Evolutionary conservation across 1,140 invertebrate species (phyloP).

Genomic region (Drosophila erecta): DNA sequence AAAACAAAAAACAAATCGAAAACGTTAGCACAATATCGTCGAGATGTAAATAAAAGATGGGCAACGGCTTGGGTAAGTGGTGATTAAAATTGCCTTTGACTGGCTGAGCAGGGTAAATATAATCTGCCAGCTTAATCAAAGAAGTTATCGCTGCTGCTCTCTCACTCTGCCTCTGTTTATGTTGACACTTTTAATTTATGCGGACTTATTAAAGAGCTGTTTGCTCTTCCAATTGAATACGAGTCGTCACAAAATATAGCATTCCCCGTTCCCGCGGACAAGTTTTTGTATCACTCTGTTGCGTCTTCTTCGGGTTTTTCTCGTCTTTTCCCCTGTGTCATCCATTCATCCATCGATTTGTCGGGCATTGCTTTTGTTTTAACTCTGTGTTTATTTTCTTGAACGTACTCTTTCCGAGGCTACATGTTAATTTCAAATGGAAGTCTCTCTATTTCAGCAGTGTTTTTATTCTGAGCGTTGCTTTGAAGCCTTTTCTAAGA

Average conservation of each 20-base stretch:
- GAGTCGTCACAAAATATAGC: constrained; percentile 16
- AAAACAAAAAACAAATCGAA: constrained; percentile 37
- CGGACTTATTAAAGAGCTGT: constrained; percentile 56
- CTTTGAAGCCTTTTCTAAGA: background rate
- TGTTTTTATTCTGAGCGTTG: background rate
- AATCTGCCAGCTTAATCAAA: constrained; percentile 53
- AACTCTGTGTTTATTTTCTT: background rate
- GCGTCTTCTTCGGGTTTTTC: constrained; percentile 8
- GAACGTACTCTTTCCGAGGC: background rate
- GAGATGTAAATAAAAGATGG: constrained; percentile 61
- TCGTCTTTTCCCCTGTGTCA: constrained; percentile 12
- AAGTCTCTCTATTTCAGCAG: background rate
- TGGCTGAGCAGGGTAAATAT: constrained; percentile 37
- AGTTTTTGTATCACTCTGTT: constrained; percentile 47
- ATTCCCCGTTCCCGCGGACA: constrained; percentile 9
- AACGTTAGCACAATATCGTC: constrained; percentile 55
- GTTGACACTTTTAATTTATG: constrained; percentile 74
- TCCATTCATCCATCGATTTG: constrained; percentile 20
- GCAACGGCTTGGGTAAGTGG: constrained; percentile 3
- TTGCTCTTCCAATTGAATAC: constrained; percentile 59
- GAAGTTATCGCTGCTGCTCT: constrained; percentile 20
- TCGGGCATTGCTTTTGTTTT: constrained; percentile 28
- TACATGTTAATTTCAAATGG: background rate
- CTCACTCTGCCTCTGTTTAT: constrained; percentile 47
- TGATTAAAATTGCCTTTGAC: constrained; percentile 49